A percentile compares a stretch with the other conserved stretches of the same genome.
These are phyloP conservation scores for Lasaia peninsularis DNA, from an alignment of 1,140 invertebrate genomes.

Conservation along the genomic window DNA sequence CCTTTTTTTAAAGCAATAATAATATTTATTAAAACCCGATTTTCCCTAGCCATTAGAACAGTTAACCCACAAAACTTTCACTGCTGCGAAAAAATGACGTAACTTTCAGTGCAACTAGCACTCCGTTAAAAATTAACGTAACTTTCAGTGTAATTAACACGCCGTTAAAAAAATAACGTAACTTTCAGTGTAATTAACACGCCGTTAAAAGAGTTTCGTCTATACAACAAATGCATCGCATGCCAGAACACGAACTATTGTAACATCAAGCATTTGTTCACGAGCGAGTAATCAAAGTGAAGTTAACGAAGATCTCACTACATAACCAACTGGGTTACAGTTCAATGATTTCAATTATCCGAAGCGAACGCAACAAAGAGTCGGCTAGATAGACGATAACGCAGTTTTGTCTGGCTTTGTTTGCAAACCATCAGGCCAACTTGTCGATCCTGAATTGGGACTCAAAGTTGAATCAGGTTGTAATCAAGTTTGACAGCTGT, in stretches of 20 bases:
- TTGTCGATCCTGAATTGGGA: no score
- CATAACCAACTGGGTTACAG: conserved; percentile 8
- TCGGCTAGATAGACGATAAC: background rate
- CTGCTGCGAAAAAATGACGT: no score
- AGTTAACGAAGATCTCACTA: conserved; percentile 8
- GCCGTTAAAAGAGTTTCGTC: conserved; percentile 6
- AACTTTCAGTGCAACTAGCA: background rate
- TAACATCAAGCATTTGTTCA: background rate
- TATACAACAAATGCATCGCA: background rate
- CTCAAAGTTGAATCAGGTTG: no score
- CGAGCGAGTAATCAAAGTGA: conserved; percentile 4
- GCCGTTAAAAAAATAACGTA: background rate
- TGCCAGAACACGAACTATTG: conserved; percentile 9
- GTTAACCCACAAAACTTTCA: no score
- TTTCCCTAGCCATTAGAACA: no score
- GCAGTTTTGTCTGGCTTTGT: background rate
- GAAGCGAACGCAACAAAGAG: conserved; percentile 8
- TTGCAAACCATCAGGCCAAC: no score
- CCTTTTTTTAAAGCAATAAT: no score
- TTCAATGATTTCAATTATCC: conserved; percentile 12
- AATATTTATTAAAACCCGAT: no score
- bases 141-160: background rate
- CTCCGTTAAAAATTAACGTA: background rate
- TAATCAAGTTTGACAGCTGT: no score
- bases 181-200: background rate